Base-by-base conservation (phyloP, 35 echinoderm and acorn worm genomes). In the Lytechinus variegatus region DNA sequence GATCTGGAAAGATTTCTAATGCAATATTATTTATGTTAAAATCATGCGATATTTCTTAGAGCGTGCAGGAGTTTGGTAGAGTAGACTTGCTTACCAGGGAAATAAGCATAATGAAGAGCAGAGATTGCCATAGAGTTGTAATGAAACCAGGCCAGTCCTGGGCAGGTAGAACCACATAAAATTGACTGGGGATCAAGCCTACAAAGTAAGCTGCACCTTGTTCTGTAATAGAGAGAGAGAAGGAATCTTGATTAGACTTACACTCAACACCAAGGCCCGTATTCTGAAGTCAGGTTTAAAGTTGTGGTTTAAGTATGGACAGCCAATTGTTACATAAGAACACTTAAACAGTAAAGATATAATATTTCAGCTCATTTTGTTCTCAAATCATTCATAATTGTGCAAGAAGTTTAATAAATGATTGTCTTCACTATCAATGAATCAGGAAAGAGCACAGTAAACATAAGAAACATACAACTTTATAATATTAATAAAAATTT, bases 141-240 rank as follows among this genome's bases (percentile, higher is more conserved):
- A 95, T 95, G 95, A 98, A 98, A 44, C 97, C 97, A 61, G 61
- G 54, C 91, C 92, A 94, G 72, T 98, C 95, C 89, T 95, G 95
- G n/a, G 86, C 95, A 92, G 95, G 96, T 54, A 98, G 86, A 3
- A 98, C 97, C 86, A 79, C 86, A 53, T 96, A 96, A 52, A 96
- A 98, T 9, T 98, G 94, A 94, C 97, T 98, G 12, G 96, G 96
- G 28, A 98, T 98, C 72, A 98, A 94, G 11, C 97, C 97, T 89
- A 98, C 97, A 95, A 94, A 98, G 96, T 98, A 98, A 52, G 96
- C 94, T 28, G 96, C 96, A 53, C 96, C 94, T 97, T 98, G 96
- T 52, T 95, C 97, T 98, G 95, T 27, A 55, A 95, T 87, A 51
- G 16, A 53, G 13, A 44, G 52, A 27, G 88, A 90, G 52, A 90